Conservation (phyloP, 2,797 vertebrate species). For the Trachops cirrhosus region DNA sequence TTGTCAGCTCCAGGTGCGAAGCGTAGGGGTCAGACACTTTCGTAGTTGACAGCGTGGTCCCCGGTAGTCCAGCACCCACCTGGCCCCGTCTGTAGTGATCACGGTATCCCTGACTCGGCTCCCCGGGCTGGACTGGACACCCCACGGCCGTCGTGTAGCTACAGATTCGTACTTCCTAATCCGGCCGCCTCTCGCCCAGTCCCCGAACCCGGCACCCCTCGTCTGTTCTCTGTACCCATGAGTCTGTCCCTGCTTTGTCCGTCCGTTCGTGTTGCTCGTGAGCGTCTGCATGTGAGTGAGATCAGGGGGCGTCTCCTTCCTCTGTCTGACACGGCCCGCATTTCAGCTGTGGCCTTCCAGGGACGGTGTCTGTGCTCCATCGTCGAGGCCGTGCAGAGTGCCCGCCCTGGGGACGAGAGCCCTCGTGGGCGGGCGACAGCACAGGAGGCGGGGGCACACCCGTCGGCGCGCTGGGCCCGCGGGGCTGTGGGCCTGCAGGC, state of each 20-base stretch:
- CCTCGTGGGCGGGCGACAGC: neutral
- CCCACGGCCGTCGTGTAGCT: neutral
- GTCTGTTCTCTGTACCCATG: neutral
- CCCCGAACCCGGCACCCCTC: too few species aligned
- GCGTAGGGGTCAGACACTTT: too few species aligned
- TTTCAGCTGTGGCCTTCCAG: neutral
- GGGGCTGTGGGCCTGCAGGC: neutral
- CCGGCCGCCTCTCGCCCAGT: neutral
- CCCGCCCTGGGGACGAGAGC: neutral
- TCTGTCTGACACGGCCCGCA: neutral
- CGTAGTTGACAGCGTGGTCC: neutral
- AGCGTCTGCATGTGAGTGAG: neutral
- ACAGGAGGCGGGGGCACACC: neutral
- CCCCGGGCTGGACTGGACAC: neutral
- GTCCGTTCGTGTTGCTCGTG: neutral
- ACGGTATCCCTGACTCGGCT: too few species aligned
- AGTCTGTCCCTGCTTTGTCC: neutral
- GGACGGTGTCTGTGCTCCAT: neutral
- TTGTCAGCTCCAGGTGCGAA: too few species aligned
- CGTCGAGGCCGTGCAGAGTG: neutral
- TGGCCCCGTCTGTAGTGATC: neutral
- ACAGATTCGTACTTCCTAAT: rapidly evolving
- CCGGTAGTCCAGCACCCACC: neutral
- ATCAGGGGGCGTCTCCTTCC: neutral
- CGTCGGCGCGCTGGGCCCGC: too few species aligned